Percentiles rank a stretch among this genome's conserved stretches.
phyloP scores from a whole-genome alignment of 2,797 vertebrate genomes.

The Tarsius wallacei region DNA sequence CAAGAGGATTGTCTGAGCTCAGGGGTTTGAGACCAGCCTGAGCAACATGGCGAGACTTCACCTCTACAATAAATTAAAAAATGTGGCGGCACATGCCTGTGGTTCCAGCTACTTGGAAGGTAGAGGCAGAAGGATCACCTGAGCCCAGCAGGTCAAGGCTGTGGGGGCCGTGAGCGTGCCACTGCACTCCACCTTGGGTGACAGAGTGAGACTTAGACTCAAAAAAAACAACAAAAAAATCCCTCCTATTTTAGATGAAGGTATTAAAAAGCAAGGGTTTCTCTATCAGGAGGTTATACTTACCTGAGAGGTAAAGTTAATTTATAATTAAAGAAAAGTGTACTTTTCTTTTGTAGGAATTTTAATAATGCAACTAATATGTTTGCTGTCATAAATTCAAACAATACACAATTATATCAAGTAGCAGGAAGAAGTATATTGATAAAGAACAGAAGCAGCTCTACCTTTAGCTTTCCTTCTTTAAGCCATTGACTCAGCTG shows the following conservation, averaged over 20 bases:
- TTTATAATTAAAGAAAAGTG: background rate
- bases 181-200: too few species aligned
- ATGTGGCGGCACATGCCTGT: too few species aligned
- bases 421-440: slow-evolving; percentile 34
- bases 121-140: too few species aligned
- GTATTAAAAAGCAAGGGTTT: background rate
- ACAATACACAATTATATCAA: slow-evolving; percentile 61
- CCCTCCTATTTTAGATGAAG: slow-evolving; percentile 17
- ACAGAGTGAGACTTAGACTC: too few species aligned
- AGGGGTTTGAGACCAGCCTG: too few species aligned
- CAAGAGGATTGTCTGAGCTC: too few species aligned
- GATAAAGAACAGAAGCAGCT: slow-evolving; percentile 65
- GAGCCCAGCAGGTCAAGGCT: too few species aligned
- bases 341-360: slow-evolving; percentile 1
- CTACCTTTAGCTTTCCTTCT: slow-evolving; percentile 95
- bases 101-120: too few species aligned
- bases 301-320: slow-evolving; percentile 12
- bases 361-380: slow-evolving; percentile 62
- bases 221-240: background rate
- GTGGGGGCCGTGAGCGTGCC: too few species aligned
- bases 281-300: slow-evolving; percentile 40
- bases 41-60: too few species aligned
- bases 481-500: slow-evolving; percentile 95
- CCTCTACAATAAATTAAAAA: too few species aligned
- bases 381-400: slow-evolving; percentile 59